Evolutionary conservation across 2,797 vertebrate genomes (phyloP), one percentile per base, ranked within the genome.

Genomic region (Acipenser oxyrinchus): DNA sequence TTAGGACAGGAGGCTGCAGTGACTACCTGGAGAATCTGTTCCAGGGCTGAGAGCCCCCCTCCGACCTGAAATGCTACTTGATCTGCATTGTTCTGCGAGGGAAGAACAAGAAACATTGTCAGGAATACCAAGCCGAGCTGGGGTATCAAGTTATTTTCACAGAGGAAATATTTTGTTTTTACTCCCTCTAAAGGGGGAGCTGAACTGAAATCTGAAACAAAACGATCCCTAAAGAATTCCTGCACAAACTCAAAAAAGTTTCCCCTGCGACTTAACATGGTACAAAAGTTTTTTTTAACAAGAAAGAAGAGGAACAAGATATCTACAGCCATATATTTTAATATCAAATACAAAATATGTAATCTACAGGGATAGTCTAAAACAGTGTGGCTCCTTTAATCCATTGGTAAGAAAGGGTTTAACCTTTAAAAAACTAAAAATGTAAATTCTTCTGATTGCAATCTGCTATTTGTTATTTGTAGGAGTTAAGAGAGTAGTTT

Each of bases 11-110:
- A 77, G 66, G 86, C 80, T 13, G 89, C 82, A 59, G 84, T 84
- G 72, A 92, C 82, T n/a, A 82, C 84, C 70, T 96, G 95, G 78
- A 99, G 90, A 84, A 99, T 88, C 71, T 94, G 94, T 76, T 97
- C 97, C 73, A 98, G 87, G 68, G 94, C 93, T 11, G 84, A 89
- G 72, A 99, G 86, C 75, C 97, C 97, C 74, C 96, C 95, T 52
- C 93, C 92, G 68, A 90, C 85, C 76, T 91, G 93, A 83, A 99
- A 99, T 12, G 93, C 92, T 77, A 97, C 88, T 81, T 99, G 95
- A 89, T 99, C 96, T 65, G 94, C 92, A 69, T 86, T 87, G 81
- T 96, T 97, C 97, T 99, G 84, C 68, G 72, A 79, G 78, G 84
- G 90, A 87, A 75, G 79, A 85, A 87, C 68, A 88, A 66, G 65